Percentiles rank a stretch among this genome's conserved stretches.
phyloP scores from a whole-genome alignment of 2,113 vertebrate genomes.

The Catagonus wagneri region DNA sequence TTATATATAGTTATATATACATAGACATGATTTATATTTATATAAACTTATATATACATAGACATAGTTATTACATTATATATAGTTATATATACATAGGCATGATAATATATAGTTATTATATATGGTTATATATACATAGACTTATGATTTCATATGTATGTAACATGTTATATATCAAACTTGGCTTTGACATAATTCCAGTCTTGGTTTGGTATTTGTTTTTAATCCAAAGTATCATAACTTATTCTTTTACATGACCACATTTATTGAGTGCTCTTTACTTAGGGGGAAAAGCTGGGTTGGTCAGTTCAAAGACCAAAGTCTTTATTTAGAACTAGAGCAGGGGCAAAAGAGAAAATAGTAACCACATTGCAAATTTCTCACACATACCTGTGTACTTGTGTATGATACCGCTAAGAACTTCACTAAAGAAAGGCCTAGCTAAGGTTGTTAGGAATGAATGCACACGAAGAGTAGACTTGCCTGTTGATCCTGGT shows the following conservation, averaged over 20 bases:
- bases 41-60: neutral
- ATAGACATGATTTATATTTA: constrained; percentile 53
- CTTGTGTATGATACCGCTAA: neutral
- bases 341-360: neutral
- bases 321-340: constrained; percentile 58
- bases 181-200: constrained; percentile 72
- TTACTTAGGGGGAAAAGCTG: constrained; percentile 59
- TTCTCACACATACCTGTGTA: neutral
- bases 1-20: neutral
- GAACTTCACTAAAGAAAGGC: neutral
- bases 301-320: constrained; percentile 64
- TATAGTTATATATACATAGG: neutral
- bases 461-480: neutral
- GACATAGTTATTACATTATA: constrained; percentile 1
- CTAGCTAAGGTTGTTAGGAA: neutral
- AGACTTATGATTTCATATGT: constrained; percentile 16
- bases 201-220: constrained; percentile 61
- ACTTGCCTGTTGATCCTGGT: neutral
- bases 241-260: constrained; percentile 72
- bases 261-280: constrained; percentile 73
- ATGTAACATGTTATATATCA: constrained; percentile 58
- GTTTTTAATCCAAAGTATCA: constrained; percentile 56
- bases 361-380: neutral
- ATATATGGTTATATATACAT: neutral
- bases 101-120: constrained; percentile 59